Base-by-base conservation (phyloP, 1,140 invertebrate species). In the Tenebrio molitor region DNA sequence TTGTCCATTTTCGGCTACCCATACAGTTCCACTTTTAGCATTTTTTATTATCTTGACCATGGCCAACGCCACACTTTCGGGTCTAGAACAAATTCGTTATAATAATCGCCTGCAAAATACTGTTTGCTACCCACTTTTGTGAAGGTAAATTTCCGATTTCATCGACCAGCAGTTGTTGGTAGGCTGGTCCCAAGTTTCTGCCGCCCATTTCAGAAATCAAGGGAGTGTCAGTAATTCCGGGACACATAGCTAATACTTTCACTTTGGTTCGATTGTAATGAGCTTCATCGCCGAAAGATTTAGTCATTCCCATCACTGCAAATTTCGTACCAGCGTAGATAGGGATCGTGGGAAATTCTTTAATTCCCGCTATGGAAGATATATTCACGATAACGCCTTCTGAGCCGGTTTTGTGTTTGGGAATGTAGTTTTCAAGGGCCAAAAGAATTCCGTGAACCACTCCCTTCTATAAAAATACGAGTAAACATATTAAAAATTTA, bases 181-280 rank as follows among this genome's bases (percentile, higher is more conserved):
- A 67, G 2, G 1, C 0, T 10, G 65, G 0, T 41, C 65, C 65
- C n/a, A 67, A n/a, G 10, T 15, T 17, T 23, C 19, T 42, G 6
- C 29, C 15, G 0, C 5, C 5, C 1, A n/a, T 8, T n/a, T 19
- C 41, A 12, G 12, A 17, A 15, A 75, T 63, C 15, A 79, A 21
- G 1, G 71, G 34, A n/a, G 77, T 78, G 10, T 73, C 69, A 3
- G 81, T 82, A 1, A 74, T 34, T n/a, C 81, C 81, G 8, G 82
- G 82, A 74, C 81, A 82, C 10, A 83, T 75, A 0, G 76, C 71
- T 1, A 83, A 15, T 6, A 81, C 76, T 70, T 74, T 74, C 1
- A 83, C 79, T 63, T 81, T 81, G 2, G 78, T 78, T 29, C 71
- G 50, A 6, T 78, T 58, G 50, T 77, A 78, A 29, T 74, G 71